A percentile compares a stretch with the other conserved stretches of the same genome.
phyloP scores from a whole-genome alignment of 2,113 vertebrate genomes.

The Petrocephalus microphthalmus region DNA sequence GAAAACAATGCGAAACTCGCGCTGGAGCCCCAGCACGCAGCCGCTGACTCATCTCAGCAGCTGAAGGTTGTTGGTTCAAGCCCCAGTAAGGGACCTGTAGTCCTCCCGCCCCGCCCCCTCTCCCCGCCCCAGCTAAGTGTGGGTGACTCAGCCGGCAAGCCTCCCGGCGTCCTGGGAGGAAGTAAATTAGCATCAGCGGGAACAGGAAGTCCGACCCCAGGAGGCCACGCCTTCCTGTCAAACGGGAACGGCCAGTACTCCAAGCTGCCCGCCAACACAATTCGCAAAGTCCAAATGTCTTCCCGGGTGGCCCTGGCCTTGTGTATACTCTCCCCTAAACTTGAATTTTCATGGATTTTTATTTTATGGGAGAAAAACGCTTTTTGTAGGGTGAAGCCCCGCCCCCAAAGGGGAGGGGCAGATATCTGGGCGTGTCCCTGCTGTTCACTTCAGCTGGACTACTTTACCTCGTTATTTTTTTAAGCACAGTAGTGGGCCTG shows the following conservation, averaged over 20 bases:
- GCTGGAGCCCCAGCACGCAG: neutral
- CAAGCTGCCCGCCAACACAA: neutral
- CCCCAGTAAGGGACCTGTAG: neutral
- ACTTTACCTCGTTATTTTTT: neutral
- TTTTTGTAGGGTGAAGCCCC: neutral
- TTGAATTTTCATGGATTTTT: neutral
- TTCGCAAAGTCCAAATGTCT: neutral
- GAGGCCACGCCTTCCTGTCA: neutral
- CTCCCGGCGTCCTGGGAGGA: neutral
- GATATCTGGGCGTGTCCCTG: too few species aligned
- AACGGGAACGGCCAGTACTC: neutral
- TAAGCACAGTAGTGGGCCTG: too few species aligned
- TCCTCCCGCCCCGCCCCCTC: neutral
- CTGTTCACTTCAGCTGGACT: neutral
- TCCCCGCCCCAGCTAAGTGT: neutral
- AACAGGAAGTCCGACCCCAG: neutral
- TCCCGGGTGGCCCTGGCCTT: neutral
- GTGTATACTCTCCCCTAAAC: neutral
- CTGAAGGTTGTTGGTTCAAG: neutral
- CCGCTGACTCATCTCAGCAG: neutral
- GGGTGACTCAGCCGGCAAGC: conserved; percentile 1
- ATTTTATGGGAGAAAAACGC: neutral
- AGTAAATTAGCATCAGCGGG: neutral
- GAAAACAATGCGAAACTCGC: neutral
- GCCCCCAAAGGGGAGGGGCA: neutral